Evolutionary conservation across 1,140 invertebrate species (phyloP).

Genomic region (Adoxophyes honmai): DNA sequence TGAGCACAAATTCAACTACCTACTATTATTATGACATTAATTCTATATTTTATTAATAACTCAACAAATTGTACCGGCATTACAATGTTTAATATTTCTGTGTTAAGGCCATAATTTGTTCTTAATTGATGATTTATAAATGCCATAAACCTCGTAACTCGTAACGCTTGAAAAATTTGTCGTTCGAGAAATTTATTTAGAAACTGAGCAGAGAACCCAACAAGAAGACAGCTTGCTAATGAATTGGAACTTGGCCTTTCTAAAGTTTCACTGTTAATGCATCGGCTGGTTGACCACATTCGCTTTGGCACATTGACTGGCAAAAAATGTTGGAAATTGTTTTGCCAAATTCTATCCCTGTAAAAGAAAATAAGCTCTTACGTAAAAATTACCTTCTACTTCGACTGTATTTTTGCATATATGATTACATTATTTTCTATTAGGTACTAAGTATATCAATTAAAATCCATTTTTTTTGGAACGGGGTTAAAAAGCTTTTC

Average conservation of each 20-base stretch:
- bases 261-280: conserved; percentile 20
- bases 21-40: conserved; percentile 11
- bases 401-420: too few species aligned
- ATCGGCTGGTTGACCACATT: conserved; percentile 15
- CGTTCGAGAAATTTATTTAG: conserved; percentile 8
- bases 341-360: too few species aligned
- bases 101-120: conserved; percentile 5
- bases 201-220: conserved; percentile 4
- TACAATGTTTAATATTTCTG: conserved; percentile 2
- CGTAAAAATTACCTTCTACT: too few species aligned
- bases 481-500: too few species aligned
- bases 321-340: not conserved
- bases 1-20: conserved; percentile 33
- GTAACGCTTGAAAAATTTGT: not conserved
- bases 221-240: conserved; percentile 15
- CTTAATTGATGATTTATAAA: not conserved
- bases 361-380: too few species aligned
- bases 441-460: too few species aligned
- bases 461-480: too few species aligned
- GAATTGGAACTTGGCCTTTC: conserved; percentile 18
- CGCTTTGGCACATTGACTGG: conserved; percentile 12
- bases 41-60: conserved; percentile 5
- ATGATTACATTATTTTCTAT: too few species aligned
- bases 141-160: not conserved
- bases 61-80: not conserved